Evolutionary conservation across 2,888 invertebrate genomes (phyloP), one percentile per base, ranked within the genome.

Genomic region (Stictocephala bisonia): DNA sequence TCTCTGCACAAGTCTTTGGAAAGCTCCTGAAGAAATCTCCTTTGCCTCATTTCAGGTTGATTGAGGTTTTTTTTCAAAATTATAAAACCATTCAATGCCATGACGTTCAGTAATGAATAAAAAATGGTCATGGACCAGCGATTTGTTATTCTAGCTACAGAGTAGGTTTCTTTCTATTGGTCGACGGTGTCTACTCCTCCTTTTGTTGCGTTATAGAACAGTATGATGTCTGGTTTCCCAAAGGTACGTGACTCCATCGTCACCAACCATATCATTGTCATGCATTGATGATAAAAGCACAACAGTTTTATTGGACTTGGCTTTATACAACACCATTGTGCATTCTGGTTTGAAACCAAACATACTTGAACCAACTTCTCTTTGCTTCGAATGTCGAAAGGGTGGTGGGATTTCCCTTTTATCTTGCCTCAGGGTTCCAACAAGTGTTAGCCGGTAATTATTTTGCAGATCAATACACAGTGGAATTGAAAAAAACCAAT

Each of bases 401-500:
- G 44, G 56, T 6, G 60, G 74, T 44, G 78, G 78, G 15, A 75
- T 53, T 77, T 75, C 74, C 53, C 60, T 74, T 58, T 79, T 79
- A 58, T 80, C 78, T 73, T 77, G 75, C 15, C 74, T 70, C 9
- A 80, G 7, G 6, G 79, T 80, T 13, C 79, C 78, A 31, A 78
- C 72, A 7, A 78, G 50, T 29, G 78, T 73, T 9, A 78, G 75
- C 64, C 78, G 40, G 31, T 76, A 51, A 18, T 75, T 51, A 11
- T 35, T n/a, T 35, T 76, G 35, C 31, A 82, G 78, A 66, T 79
- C 76, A 29, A 75, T 68, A 13, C 75, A 70, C 74, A 81, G 70
- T 11, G 79, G 78, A 15, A 80, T 74, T 76, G 79, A 79, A 41
- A 80, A 79, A 48, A 79, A 82, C 80, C 80, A 81, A 77, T 79